phyloP scores from a whole-genome alignment of 2,113 vertebrate species.

The Peromyscus leucopus region DNA sequence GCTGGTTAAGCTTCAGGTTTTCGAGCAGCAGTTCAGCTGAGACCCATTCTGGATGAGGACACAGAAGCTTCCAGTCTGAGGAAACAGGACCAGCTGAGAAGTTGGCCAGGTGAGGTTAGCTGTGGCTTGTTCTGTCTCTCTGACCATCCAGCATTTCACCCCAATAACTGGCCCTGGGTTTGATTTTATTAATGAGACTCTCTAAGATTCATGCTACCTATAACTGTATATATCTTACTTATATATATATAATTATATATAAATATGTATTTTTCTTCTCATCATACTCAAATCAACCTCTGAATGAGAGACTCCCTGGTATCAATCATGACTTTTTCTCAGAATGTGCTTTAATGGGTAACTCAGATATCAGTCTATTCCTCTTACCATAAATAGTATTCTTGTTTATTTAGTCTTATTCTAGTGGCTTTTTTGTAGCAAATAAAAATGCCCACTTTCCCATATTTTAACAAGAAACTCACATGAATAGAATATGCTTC shows the following conservation, averaged over 20 bases:
- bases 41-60: too few relatives aligned
- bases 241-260: background rate
- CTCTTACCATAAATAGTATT: conserved; percentile 51
- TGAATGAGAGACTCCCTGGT: background rate
- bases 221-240: background rate
- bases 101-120: too few relatives aligned
- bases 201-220: background rate
- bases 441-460: background rate
- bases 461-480: conserved; percentile 13
- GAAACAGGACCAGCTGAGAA: too few relatives aligned
- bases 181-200: too few relatives aligned
- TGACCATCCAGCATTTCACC: too few relatives aligned
- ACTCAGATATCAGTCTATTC: conserved; percentile 15
- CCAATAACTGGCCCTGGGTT: too few relatives aligned
- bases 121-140: too few relatives aligned
- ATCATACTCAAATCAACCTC: background rate
- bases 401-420: conserved; percentile 10
- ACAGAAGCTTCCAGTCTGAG: too few relatives aligned
- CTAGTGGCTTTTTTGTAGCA: background rate
- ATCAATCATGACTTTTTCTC: background rate
- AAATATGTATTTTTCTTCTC: background rate
- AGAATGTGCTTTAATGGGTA: conserved; percentile 8
- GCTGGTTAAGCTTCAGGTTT: too few relatives aligned
- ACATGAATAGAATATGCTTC: conserved; percentile 11
- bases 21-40: too few relatives aligned